A percentile compares a stretch with the other conserved stretches of the same genome.
Conservation (phyloP, 2,113 vertebrate species). For the Falco punctatus region DNA sequence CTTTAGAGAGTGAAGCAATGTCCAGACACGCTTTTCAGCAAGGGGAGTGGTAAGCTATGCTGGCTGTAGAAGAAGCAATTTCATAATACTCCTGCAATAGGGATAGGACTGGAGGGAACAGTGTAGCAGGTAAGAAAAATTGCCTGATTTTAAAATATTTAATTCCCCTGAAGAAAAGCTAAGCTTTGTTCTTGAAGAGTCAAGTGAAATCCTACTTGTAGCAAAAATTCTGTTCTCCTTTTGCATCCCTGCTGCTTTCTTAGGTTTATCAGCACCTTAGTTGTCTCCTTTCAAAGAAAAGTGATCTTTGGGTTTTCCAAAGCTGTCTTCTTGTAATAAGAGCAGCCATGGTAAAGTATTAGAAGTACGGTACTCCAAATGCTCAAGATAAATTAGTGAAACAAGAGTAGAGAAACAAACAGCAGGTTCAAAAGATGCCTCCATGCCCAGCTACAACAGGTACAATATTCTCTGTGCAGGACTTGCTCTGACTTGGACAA, state of each 20-base stretch:
- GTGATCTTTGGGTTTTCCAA: neutral
- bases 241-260: neutral
- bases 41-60: neutral
- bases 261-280: neutral
- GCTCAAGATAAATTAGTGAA: neutral
- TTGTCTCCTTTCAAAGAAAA: neutral
- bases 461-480: neutral
- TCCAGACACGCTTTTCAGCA: neutral
- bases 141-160: neutral
- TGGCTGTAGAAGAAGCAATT: neutral
- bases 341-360: neutral
- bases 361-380: neutral
- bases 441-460: rapidly evolving
- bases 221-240: neutral
- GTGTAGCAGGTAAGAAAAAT: neutral
- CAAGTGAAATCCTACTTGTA: neutral
- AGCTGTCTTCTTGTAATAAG: neutral
- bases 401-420: neutral
- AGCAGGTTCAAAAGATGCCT: neutral
- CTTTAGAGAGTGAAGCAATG: neutral
- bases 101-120: neutral
- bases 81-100: neutral
- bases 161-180: neutral
- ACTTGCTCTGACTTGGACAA: neutral
- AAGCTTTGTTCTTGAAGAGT: neutral